These are phyloP conservation scores for Apamea crenata DNA, from an alignment of 2,888 invertebrate species.

Conservation along the genomic window DNA sequence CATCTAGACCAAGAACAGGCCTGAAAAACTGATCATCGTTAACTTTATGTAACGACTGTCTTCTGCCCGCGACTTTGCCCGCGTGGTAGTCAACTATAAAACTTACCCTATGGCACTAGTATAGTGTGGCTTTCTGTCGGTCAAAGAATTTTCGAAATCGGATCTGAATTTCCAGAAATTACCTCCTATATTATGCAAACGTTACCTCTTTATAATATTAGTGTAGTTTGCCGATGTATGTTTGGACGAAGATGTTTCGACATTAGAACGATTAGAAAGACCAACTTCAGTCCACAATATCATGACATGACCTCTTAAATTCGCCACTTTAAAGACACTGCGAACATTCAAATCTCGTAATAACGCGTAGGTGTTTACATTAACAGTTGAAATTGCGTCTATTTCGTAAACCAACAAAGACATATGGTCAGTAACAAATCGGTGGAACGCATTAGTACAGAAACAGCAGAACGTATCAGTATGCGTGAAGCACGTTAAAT, in stretches of 20 bases:
- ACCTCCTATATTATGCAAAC: not conserved
- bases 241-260: not conserved
- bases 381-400: slow-evolving; percentile 28
- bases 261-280: not conserved
- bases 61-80: not conserved
- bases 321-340: slow-evolving; percentile 18
- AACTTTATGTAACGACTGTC: not conserved
- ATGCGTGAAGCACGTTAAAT: slow-evolving; percentile 58
- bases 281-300: not conserved
- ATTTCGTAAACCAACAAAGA: slow-evolving; percentile 53
- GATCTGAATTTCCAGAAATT: not conserved
- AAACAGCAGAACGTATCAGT: slow-evolving; percentile 46
- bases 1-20: not conserved
- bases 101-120: not conserved
- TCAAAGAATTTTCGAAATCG: not conserved
- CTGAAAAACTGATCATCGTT: not conserved
- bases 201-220: not conserved
- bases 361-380: slow-evolving; percentile 46
- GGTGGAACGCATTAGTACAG: slow-evolving; percentile 51
- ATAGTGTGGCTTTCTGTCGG: not conserved
- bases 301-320: slow-evolving; percentile 13
- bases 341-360: slow-evolving; percentile 16
- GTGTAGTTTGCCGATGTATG: not conserved
- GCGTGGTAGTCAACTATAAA: not conserved
- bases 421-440: slow-evolving; percentile 50